Base-by-base conservation (phyloP, 2,113 vertebrate genomes). In the Burhinus oedicnemus region DNA sequence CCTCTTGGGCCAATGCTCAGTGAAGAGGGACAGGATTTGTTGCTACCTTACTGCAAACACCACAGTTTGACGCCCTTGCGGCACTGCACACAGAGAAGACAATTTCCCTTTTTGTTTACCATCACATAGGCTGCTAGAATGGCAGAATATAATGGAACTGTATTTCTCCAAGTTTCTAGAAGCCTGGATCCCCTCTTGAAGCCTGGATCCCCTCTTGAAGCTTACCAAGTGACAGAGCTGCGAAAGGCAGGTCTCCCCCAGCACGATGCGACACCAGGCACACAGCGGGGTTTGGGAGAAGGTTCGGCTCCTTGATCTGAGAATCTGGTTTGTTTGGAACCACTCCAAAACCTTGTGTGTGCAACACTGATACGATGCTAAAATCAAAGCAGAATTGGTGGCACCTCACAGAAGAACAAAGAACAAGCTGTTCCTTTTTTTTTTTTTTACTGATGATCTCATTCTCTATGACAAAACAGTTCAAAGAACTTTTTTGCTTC, bases 401-500 rank as follows among this genome's bases (percentile, higher is more conserved):
- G 54, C 79, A 96, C 60, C 65, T 92, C 89, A 77, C 47, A 95
- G 83, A 90, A 92, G 54, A 88, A 92, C 83, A 95, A 96, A 90
- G 93, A 80, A 84, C 81, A 83, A 83, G 72, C 71, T 95, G 78
- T n/a, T 90, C 14, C 12, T 58, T 89, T 29, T 61, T 30, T 13
- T 83, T 92, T 55, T 66, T 92, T 71, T n/a, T 57, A 13, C 34
- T 72, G 75, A 96, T 97, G 82, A 98, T 95, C 61, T 98, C 96
- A 97, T 88, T 88, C 93, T 92, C 81, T 91, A 92, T 29, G 69
- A 97, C 83, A 64, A 68, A 89, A 84, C 44, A 81, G 83, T 71
- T 64, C 51, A 45, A 78, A 96, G 84, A 96, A 83, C 29, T 74
- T 93, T 88, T 61, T 91, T 38, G 79, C 75, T 92, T 95, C 93